Conservation (phyloP, 2,888 invertebrate genomes). For the Brenthis ino region DNA sequence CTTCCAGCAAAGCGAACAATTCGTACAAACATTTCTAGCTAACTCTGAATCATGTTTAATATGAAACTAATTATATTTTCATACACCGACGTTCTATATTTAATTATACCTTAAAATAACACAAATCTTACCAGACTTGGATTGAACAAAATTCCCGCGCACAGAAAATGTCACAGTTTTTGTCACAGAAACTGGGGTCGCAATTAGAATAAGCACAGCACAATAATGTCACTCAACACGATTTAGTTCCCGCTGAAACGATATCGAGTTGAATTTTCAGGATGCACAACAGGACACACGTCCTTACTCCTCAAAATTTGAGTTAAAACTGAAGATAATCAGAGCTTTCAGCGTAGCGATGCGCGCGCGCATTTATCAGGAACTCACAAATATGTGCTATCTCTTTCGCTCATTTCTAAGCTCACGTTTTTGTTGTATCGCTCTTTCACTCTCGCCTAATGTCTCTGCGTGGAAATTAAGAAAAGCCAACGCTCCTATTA, state of each 20-base stretch:
- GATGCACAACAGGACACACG: slow-evolving; percentile 46
- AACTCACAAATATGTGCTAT: slow-evolving; percentile 43
- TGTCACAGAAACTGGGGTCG: slow-evolving; percentile 45
- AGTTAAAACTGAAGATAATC: slow-evolving; percentile 66
- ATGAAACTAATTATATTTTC: slow-evolving; percentile 76
- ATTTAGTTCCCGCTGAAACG: slow-evolving; percentile 52
- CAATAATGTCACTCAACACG: slow-evolving; percentile 58
- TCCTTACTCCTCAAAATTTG: slow-evolving; percentile 58
- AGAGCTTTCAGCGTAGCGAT: slow-evolving; percentile 66
- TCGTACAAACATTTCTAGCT: slow-evolving; percentile 49
- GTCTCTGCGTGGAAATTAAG: slow-evolving; percentile 66
- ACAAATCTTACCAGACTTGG: slow-evolving; percentile 73
- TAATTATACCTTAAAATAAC: slow-evolving; percentile 79
- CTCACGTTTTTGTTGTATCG: slow-evolving; percentile 44
- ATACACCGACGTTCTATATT: slow-evolving; percentile 75
- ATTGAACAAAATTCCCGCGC: slow-evolving; percentile 58
- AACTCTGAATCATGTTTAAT: slow-evolving; percentile 63
- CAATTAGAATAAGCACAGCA: slow-evolving; percentile 45
- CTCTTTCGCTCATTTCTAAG: slow-evolving; percentile 54
- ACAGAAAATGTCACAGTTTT: slow-evolving; percentile 48
- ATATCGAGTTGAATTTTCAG: slow-evolving; percentile 51
- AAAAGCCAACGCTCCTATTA: slow-evolving; percentile 61
- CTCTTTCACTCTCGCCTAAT: slow-evolving; percentile 51
- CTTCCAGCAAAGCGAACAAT: slow-evolving; percentile 37
- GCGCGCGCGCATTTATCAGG: slow-evolving; percentile 58